Evolutionary conservation across 2,113 vertebrate genomes (phyloP).

Genomic region (Heterotis niloticus): DNA sequence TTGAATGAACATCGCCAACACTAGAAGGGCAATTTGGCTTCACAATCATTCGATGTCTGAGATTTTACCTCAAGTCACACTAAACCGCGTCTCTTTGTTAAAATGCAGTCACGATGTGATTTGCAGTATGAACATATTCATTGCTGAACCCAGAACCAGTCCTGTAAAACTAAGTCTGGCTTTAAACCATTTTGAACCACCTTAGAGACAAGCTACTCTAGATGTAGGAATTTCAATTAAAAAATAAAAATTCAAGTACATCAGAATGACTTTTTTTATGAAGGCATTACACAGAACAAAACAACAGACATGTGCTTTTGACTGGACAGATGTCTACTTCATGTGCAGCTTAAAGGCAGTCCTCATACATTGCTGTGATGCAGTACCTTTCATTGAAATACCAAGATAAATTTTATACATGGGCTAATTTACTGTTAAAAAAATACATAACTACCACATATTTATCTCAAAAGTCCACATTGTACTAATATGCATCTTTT

Average conservation of each 20-base stretch:
- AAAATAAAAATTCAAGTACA: background rate
- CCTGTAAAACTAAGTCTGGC: too few relatives aligned
- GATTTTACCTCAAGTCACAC: too few relatives aligned
- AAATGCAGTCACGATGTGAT: too few relatives aligned
- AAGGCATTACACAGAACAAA: background rate
- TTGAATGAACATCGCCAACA: too few relatives aligned
- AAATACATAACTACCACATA: background rate
- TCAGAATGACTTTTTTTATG: background rate
- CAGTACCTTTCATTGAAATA: background rate
- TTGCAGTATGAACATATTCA: too few relatives aligned
- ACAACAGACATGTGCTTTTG: background rate
- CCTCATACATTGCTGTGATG: background rate
- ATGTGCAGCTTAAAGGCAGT: background rate
- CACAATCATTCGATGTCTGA: too few relatives aligned
- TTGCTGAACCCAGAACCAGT: too few relatives aligned
- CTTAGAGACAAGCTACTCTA: background rate
- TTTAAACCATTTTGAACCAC: too few relatives aligned
- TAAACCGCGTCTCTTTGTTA: too few relatives aligned
- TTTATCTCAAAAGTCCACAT: conserved; percentile 8
- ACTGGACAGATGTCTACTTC: background rate
- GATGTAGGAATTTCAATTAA: background rate
- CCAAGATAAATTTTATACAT: background rate
- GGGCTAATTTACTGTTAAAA: background rate
- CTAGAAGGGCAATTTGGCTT: too few relatives aligned
- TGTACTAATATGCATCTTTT: background rate